Evolutionary conservation across 2,797 vertebrate species (phyloP).

Genomic region (Anguilla megastoma): DNA sequence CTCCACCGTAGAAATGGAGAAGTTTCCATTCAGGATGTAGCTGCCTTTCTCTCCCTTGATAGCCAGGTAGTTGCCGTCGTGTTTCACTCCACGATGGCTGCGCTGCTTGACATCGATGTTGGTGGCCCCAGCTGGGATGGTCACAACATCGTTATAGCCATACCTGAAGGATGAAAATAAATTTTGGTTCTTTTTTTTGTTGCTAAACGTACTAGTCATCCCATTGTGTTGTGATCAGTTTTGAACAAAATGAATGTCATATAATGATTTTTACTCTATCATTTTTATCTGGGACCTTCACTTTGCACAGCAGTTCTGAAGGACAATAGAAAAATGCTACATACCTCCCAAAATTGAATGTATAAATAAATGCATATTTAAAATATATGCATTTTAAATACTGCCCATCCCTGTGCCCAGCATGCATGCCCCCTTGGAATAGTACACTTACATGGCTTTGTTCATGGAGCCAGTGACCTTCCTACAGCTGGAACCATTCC

Average conservation of each 20-base stretch:
- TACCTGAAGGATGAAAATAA: slow-evolving; percentile 66
- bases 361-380: not conserved
- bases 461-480: slow-evolving; percentile 89
- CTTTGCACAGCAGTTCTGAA: not conserved
- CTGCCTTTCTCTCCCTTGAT: slow-evolving; percentile 76
- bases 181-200: not conserved
- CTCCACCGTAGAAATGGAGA: slow-evolving; percentile 88
- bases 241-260: not conserved
- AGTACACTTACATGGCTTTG: slow-evolving; percentile 79
- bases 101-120: slow-evolving; percentile 96
- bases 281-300: not conserved
- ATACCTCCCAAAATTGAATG: not conserved
- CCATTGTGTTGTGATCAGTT: not conserved
- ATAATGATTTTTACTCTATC: not conserved
- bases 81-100: slow-evolving; percentile 82
- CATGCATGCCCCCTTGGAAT: not conserved
- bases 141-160: slow-evolving; percentile 92
- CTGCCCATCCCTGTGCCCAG: not conserved
- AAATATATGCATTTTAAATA: not conserved
- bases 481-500: slow-evolving; percentile 82
- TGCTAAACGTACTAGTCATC: not conserved
- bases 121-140: slow-evolving; percentile 88
- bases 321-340: not conserved
- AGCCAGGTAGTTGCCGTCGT: slow-evolving; percentile 92
- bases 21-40: slow-evolving; percentile 93